These are phyloP conservation scores for Rynchops niger DNA, from an alignment of 2,113 vertebrate genomes.

Conservation along the genomic window DNA sequence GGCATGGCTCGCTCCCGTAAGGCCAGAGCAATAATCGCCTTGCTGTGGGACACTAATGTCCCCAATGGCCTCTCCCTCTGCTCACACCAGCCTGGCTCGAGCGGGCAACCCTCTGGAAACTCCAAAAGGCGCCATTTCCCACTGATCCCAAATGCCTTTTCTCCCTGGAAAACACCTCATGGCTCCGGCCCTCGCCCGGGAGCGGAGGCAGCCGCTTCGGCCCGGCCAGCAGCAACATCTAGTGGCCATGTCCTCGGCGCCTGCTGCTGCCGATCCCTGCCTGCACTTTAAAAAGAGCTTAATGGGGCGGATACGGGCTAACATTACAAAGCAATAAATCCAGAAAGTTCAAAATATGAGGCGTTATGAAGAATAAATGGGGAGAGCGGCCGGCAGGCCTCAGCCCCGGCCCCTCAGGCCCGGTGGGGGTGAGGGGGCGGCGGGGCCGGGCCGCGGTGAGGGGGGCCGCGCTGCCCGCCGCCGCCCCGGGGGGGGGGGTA, in stretches of 20 bases:
- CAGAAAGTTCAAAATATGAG: not conserved
- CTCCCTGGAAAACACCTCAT: not conserved
- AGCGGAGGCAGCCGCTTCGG: accelerated
- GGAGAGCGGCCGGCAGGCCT: not conserved
- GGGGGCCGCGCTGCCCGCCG: not conserved
- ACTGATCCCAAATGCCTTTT: not conserved
- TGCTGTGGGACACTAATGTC: accelerated
- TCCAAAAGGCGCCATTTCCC: not conserved
- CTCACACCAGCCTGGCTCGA: accelerated
- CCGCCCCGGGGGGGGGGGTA: too few species aligned
- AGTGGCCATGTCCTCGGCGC: not conserved
- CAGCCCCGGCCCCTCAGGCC: not conserved
- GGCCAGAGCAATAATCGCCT: accelerated
- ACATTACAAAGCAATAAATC: not conserved
- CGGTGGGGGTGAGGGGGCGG: not conserved
- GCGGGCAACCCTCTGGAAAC: accelerated
- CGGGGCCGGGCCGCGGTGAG: not conserved
- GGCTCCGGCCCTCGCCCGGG: not conserved
- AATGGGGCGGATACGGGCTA: accelerated
- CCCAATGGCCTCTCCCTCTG: not conserved
- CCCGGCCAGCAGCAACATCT: slow-evolving; percentile 27
- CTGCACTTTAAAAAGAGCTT: not conserved
- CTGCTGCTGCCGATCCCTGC: accelerated
- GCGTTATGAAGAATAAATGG: not conserved
- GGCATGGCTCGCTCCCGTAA: accelerated